phyloP scores from a whole-genome alignment of 2,888 invertebrate genomes.

The Platynereis dumerilii region DNA sequence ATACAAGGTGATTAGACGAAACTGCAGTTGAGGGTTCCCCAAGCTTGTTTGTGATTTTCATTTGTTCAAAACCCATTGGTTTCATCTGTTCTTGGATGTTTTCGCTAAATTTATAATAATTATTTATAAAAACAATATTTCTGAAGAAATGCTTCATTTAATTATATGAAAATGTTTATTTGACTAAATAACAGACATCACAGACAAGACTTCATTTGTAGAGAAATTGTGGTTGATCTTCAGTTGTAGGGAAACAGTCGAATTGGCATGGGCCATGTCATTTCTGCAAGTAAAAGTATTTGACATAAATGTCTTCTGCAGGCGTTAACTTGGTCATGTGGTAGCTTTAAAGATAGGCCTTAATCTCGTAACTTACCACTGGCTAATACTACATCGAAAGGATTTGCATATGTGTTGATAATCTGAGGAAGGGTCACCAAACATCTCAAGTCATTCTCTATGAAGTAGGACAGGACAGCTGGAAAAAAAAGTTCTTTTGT shows the following conservation, averaged over 20 bases:
- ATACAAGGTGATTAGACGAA: too few relatives aligned
- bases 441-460: constrained; percentile 49
- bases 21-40: too few relatives aligned
- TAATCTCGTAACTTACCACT: constrained; percentile 47
- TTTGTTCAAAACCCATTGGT: too few relatives aligned
- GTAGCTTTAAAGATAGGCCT: too few relatives aligned
- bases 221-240: constrained; percentile 5
- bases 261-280: constrained; percentile 58
- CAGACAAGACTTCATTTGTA: constrained; percentile 2
- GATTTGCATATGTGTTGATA: constrained; percentile 46
- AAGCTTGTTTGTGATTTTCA: too few relatives aligned
- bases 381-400: constrained; percentile 52
- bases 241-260: constrained; percentile 57
- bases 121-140: too few relatives aligned
- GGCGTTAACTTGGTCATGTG: background rate
- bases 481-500: constrained; percentile 17
- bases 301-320: background rate
- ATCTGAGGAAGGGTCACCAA: constrained; percentile 49
- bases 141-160: too few relatives aligned
- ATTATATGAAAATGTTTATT: too few relatives aligned
- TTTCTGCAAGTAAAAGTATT: constrained; percentile 47
- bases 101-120: too few relatives aligned
- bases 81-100: too few relatives aligned
- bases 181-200: background rate
- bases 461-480: constrained; percentile 51